Percentiles rank a stretch among this genome's conserved stretches.
These are phyloP conservation scores for Zoanthus sansibaricus DNA, from an alignment of 92 coral and sea anemone species.

Conservation along the genomic window DNA sequence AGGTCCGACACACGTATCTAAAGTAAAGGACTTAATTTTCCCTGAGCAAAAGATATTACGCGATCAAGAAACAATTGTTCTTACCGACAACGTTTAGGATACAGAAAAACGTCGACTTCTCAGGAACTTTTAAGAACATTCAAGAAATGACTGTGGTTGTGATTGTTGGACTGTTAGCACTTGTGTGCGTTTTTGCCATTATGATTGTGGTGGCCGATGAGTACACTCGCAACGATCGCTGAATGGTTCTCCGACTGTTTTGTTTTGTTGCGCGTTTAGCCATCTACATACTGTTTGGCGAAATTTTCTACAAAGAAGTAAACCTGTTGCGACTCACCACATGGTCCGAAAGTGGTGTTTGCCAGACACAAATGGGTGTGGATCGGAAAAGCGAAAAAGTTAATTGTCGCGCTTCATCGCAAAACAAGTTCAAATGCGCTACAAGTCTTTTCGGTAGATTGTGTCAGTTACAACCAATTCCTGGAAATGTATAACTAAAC, in stretches of 20 bases:
- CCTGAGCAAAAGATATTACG: background rate
- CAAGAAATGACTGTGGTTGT: constrained; percentile 44
- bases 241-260: background rate
- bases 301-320: background rate
- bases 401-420: background rate
- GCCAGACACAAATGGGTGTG: background rate
- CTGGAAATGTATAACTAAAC: too few relatives aligned
- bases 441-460: too few relatives aligned
- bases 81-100: background rate
- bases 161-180: constrained; percentile 57
- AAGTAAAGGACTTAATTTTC: background rate
- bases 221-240: constrained; percentile 51
- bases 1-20: background rate
- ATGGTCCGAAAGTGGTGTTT: background rate
- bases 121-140: background rate
- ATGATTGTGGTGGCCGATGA: constrained; percentile 80
- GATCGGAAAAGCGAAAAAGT: background rate
- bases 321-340: background rate
- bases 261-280: background rate
- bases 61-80: background rate
- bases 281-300: background rate
- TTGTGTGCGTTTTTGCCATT: constrained; percentile 71
- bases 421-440: background rate
- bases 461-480: too few relatives aligned
- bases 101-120: background rate